phyloP scores from a whole-genome alignment of 2,888 invertebrate genomes.

The Mesopsocus fuscifrons region DNA sequence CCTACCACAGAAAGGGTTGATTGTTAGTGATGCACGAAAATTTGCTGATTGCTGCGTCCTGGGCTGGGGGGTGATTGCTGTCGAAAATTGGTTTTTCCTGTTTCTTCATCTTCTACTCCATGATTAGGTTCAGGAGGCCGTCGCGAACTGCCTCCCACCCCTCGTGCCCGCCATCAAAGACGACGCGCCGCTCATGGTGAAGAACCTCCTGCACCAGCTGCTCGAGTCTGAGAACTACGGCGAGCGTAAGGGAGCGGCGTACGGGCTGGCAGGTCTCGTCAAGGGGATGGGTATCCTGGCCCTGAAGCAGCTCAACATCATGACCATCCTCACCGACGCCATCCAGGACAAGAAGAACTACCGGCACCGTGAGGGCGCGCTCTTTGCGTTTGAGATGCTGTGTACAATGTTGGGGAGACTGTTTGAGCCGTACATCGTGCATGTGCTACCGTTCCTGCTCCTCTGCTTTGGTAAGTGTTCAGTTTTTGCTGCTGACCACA shows the following conservation, averaged over 20 bases:
- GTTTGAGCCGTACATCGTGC: slow-evolving; percentile 97
- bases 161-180: slow-evolving; percentile 82
- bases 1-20: no score
- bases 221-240: slow-evolving; percentile 86
- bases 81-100: slow-evolving; percentile 13
- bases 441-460: slow-evolving; percentile 84
- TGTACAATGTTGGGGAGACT: slow-evolving; percentile 86
- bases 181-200: slow-evolving; percentile 73
- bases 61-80: no score
- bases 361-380: slow-evolving; percentile 81
- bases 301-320: slow-evolving; percentile 86
- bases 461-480: slow-evolving; percentile 96
- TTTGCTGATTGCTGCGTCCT: no score
- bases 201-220: slow-evolving; percentile 67
- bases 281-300: slow-evolving; percentile 94
- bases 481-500: no score
- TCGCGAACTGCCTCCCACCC: slow-evolving; percentile 88
- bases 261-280: slow-evolving; percentile 83
- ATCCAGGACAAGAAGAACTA: slow-evolving; percentile 96
- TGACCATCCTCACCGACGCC: slow-evolving; percentile 79
- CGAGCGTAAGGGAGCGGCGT: slow-evolving; percentile 82
- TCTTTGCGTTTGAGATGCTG: slow-evolving; percentile 95
- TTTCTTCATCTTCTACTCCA: not conserved
- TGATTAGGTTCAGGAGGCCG: slow-evolving; percentile 90
- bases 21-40: no score